Base-by-base conservation (phyloP, 2,797 vertebrate genomes). In the Myioborus miniatus region DNA sequence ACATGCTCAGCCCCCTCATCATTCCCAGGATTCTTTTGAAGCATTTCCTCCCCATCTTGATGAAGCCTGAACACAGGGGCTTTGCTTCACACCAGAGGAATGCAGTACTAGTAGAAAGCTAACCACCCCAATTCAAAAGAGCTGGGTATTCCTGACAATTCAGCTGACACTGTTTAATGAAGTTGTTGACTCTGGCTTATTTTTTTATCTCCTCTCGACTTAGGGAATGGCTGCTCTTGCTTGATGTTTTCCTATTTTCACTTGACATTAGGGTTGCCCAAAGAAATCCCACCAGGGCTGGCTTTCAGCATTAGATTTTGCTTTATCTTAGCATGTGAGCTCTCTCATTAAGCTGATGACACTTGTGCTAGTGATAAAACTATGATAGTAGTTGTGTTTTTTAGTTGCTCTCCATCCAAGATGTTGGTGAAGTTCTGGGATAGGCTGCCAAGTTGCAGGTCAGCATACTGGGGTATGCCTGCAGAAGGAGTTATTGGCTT, bases 11-110 rank as follows among this genome's bases (percentile, higher is more conserved):
- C 64, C 75, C 67, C 47, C 44, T 89, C 67, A 69, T 95, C 87
- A 90, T 95, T 94, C 81, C 37, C 83, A 43, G 59, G 63, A 84
- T 96, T 95, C 79, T 93, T 95, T 76, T 9, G 14, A 46, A 64
- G 60, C 21, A 1, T 63, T 84, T 90, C 86, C 39, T 79, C 46
- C 50, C 19, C 9, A 21, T 75, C 47, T 49, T 84, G 63, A 46
- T 84, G 72, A 85, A 90, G 70, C 65, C 56, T 87, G 69, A 93
- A 49, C 6, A 2, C 47, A 18, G 39, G 20, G 32, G 2, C 69
- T 96, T 95, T 72, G 36, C 43, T 63, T 87, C 47, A 21, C 2
- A 5, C 30, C 43, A 34, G 56, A 77, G 50, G 58, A 87, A 86
- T 72, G 58, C 65, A 49, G 75, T 59, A 75, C 41, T 77, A 71